Evolutionary conservation across 2,797 vertebrate species (phyloP).

Genomic region (Cirrhinus molitorella): DNA sequence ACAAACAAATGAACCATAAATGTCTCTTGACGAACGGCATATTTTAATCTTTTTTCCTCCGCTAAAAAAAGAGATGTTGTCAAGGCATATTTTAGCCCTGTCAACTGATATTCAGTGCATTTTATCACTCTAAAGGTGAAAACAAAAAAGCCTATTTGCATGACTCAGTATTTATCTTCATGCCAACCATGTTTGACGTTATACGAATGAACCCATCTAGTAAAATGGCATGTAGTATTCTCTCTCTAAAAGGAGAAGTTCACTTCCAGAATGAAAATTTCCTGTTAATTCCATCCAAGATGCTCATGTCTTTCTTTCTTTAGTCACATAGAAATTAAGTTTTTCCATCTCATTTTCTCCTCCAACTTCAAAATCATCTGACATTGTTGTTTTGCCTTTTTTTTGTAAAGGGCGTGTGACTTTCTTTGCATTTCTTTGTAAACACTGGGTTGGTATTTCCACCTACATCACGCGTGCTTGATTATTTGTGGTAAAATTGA

Average conservation of each 20-base stretch:
- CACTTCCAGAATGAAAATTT: too few species aligned
- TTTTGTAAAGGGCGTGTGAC: too few species aligned
- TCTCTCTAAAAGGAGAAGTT: not conserved
- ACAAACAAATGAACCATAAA: slow-evolving; percentile 70
- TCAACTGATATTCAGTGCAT: slow-evolving; percentile 26
- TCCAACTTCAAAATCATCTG: too few species aligned
- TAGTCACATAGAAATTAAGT: too few species aligned
- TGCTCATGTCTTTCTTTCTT: too few species aligned
- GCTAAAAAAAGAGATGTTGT: slow-evolving; percentile 24
- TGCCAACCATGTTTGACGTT: slow-evolving; percentile 24
- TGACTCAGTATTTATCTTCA: slow-evolving; percentile 45
- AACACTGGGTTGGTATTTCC: too few species aligned
- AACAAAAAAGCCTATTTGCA: slow-evolving; percentile 16
- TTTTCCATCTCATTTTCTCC: too few species aligned
- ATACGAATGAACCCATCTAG: slow-evolving; percentile 15
- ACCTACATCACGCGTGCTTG: too few species aligned
- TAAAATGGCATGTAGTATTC: slow-evolving; percentile 17
- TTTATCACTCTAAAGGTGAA: slow-evolving; percentile 25
- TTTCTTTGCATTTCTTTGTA: too few species aligned
- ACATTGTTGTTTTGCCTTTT: too few species aligned
- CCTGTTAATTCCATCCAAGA: too few species aligned
- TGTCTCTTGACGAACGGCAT: slow-evolving; percentile 62
- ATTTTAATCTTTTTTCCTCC: slow-evolving; percentile 56
- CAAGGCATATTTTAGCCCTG: slow-evolving; percentile 27
- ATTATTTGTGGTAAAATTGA: too few species aligned